A percentile compares a stretch with the other conserved stretches of the same genome.
Conservation (phyloP, 2,888 invertebrate genomes). For the Cephus pygmeus region DNA sequence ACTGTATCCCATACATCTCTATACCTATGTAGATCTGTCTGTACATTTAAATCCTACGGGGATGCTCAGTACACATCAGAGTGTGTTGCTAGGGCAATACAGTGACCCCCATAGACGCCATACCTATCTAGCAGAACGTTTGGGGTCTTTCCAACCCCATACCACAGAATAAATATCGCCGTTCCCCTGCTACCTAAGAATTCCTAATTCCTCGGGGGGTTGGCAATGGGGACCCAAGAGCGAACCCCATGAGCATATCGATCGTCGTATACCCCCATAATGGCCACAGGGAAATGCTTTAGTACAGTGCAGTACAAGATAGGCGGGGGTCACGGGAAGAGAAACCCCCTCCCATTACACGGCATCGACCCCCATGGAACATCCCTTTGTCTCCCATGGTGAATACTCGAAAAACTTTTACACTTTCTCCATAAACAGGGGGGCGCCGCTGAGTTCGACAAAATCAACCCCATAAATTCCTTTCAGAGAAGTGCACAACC, state of each 20-base stretch:
- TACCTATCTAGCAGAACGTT: neutral
- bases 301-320: neutral
- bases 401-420: conserved; percentile 11
- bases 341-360: conserved; percentile 6
- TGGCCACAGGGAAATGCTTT: neutral
- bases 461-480: neutral
- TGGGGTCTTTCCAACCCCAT: conserved; percentile 27
- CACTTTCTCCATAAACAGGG: neutral
- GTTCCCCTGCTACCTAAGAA: conserved; percentile 40
- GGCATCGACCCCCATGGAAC: neutral
- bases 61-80: conserved; percentile 6
- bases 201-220: conserved; percentile 37
- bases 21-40: neutral
- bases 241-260: conserved; percentile 38
- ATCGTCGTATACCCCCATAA: conserved; percentile 20
- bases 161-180: conserved; percentile 41
- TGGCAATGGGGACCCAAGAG: conserved; percentile 14
- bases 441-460: neutral
- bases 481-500: neutral
- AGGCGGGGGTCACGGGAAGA: conserved; percentile 18
- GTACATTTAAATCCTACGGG: neutral
- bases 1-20: neutral
- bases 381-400: conserved; percentile 7
- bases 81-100: conserved; percentile 39
- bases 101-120: conserved; percentile 39